Conservation (phyloP, 2,797 vertebrate genomes). For the Melanotaenia parkinsoni region DNA sequence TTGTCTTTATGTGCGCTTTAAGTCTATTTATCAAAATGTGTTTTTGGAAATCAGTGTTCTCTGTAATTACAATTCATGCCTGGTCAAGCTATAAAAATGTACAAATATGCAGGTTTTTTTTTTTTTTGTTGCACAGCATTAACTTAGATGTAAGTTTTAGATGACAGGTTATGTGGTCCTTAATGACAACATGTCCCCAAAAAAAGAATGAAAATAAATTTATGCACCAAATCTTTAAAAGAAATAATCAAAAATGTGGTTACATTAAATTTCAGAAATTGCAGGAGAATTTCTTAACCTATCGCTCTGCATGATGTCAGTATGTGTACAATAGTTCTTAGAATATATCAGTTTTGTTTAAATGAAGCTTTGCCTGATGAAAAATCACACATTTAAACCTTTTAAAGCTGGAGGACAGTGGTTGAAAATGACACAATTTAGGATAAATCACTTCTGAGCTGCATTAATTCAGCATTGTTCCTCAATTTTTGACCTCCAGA, state of each 20-base stretch:
- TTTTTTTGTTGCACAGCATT: neutral
- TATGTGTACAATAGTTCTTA: neutral
- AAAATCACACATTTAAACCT: neutral
- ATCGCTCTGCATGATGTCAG: neutral
- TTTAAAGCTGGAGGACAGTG: neutral
- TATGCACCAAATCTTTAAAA: neutral
- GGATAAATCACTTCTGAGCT: neutral
- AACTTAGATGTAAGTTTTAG: neutral
- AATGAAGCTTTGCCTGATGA: too few relatives aligned
- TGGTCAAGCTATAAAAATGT: neutral
- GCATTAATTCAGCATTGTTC: neutral
- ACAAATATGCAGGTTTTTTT: neutral
- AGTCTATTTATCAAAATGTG: neutral
- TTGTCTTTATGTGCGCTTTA: neutral
- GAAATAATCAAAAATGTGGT: neutral
- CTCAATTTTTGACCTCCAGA: neutral
- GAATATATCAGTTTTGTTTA: neutral
- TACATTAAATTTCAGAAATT: neutral
- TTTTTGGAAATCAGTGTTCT: neutral
- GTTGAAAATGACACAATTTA: neutral
- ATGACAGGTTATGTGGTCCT: neutral
- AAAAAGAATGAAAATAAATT: neutral
- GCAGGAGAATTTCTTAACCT: too few relatives aligned
- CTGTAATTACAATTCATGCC: neutral
- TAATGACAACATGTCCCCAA: neutral